These are phyloP conservation scores for Gorsachius magnificus DNA, from an alignment of 2,797 vertebrate species.

Conservation along the genomic window DNA sequence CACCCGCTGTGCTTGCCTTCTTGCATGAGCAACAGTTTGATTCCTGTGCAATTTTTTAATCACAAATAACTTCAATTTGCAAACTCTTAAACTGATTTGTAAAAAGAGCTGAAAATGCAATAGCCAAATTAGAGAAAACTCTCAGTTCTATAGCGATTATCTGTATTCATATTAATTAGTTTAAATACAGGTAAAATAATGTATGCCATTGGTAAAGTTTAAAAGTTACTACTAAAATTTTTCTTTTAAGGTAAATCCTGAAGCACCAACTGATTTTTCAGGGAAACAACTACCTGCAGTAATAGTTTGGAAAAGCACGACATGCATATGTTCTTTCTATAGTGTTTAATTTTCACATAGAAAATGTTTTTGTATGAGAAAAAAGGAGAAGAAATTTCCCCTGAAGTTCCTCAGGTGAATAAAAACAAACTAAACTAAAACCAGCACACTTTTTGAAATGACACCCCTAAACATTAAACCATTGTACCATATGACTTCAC, in stretches of 20 bases:
- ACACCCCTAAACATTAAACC: not conserved
- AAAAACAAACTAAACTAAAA: not conserved
- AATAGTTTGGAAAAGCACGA: not conserved
- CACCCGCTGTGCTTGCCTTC: not conserved
- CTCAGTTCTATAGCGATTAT: not conserved
- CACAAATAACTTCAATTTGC: not conserved
- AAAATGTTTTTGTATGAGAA: not conserved
- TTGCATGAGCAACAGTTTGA: not conserved
- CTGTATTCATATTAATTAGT: not conserved
- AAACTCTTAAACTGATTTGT: not conserved
- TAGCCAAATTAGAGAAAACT: not conserved
- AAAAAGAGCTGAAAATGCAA: not conserved
- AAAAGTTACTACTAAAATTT: not conserved
- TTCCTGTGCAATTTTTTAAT: not conserved
- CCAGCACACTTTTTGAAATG: not conserved
- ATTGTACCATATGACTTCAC: too few species aligned
- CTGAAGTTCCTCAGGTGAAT: not conserved
- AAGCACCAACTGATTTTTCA: not conserved
- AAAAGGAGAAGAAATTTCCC: not conserved
- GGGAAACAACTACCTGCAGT: not conserved
- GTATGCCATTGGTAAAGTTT: not conserved
- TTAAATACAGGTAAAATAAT: not conserved
- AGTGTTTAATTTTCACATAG: not conserved
- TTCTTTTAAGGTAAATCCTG: not conserved
- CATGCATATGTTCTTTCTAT: not conserved